These are phyloP conservation scores for Lophochroa leadbeateri DNA, from an alignment of 2,113 vertebrate genomes.

Conservation along the genomic window DNA sequence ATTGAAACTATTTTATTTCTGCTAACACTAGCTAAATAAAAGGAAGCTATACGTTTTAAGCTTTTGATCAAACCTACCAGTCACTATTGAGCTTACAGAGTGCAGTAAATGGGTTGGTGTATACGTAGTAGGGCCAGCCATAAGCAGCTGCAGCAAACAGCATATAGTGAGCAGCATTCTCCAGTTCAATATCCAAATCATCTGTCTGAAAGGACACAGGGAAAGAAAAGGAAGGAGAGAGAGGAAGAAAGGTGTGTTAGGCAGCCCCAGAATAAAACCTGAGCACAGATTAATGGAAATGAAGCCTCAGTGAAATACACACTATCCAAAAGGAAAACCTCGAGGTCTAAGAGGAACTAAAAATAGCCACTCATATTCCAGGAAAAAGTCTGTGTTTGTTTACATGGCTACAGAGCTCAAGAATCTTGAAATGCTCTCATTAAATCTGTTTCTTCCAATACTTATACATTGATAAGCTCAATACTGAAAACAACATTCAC, in stretches of 20 bases:
- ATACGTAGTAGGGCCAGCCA: conserved; percentile 93
- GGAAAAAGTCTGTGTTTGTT: background rate
- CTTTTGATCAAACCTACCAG: conserved; percentile 79
- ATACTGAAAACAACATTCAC: background rate
- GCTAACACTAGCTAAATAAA: background rate
- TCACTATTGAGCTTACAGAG: conserved; percentile 87
- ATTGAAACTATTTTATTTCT: background rate
- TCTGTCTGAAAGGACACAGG: conserved; percentile 69
- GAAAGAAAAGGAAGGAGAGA: background rate
- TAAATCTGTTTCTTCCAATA: background rate
- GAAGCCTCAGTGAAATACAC: background rate
- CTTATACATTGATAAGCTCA: background rate
- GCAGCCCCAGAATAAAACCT: background rate
- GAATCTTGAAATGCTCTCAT: background rate
- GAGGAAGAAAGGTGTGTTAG: background rate
- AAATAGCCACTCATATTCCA: background rate
- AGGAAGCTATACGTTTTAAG: background rate
- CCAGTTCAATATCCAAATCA: conserved; percentile 86
- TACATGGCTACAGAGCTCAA: background rate
- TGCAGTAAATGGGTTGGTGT: conserved; percentile 85
- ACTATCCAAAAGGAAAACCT: background rate
- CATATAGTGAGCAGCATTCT: conserved; percentile 90
- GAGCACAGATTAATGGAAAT: background rate
- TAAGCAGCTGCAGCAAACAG: conserved; percentile 92
- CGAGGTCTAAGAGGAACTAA: background rate